These are phyloP conservation scores for Dendronephthya gigantea DNA, from an alignment of 64 coral and sea anemone genomes.

Conservation along the genomic window DNA sequence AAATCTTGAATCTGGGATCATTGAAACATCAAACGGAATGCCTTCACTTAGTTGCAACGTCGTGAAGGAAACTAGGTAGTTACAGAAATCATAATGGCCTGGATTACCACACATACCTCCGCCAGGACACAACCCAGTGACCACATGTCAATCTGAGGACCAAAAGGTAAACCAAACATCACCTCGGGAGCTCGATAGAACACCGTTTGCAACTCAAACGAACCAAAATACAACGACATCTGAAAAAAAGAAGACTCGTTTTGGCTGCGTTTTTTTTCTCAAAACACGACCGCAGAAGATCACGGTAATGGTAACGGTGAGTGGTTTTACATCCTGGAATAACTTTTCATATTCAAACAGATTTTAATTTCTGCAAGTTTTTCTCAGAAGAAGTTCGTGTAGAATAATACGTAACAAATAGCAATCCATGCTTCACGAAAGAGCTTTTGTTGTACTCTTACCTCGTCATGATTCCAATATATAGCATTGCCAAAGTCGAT, in stretches of 20 bases:
- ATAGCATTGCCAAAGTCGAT: constrained; percentile 95
- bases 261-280: not conserved
- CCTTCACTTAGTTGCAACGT: no score
- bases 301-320: no score
- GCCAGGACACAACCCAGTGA: constrained; percentile 79
- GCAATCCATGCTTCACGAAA: not conserved
- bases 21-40: no score
- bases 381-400: no score
- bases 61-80: no score
- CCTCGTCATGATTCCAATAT: constrained; percentile 66
- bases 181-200: constrained; percentile 90
- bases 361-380: no score
- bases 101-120: constrained; percentile 46
- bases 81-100: no score
- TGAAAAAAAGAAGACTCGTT: constrained; percentile 21
- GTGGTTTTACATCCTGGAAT: not conserved
- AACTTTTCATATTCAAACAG: not conserved
- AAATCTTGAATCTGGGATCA: no score
- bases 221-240: constrained; percentile 89
- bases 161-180: constrained; percentile 86
- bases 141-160: constrained; percentile 92
- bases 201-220: constrained; percentile 84
- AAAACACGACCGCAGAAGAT: no score
- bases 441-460: constrained; percentile 13
- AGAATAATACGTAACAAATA: no score